Conservation (phyloP, 2,113 vertebrate genomes). For the Eulacestoma nigropectus region DNA sequence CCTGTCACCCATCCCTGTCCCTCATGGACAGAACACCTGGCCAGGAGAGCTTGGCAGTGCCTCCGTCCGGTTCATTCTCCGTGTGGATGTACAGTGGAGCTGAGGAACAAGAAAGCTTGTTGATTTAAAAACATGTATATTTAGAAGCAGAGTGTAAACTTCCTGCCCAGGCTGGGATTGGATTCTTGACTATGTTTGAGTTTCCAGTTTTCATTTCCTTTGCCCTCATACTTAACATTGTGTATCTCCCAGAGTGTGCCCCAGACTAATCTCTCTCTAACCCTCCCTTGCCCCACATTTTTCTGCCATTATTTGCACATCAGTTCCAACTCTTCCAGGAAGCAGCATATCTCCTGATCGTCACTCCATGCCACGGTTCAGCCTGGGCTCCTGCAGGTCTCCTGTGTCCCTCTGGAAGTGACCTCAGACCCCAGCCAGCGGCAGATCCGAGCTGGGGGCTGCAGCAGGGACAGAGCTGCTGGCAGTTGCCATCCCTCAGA, state of each 20-base stretch:
- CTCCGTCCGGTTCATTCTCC: neutral
- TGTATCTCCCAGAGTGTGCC: conserved; percentile 63
- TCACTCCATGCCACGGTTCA: neutral
- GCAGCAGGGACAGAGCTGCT: neutral
- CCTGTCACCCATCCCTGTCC: neutral
- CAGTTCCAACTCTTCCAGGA: conserved; percentile 26
- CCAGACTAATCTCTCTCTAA: conserved; percentile 57
- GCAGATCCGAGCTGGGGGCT: neutral
- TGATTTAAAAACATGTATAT: conserved; percentile 77
- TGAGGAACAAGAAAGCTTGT: conserved; percentile 70
- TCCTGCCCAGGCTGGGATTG: conserved; percentile 72
- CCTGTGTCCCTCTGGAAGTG: neutral
- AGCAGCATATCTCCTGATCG: neutral
- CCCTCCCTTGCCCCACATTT: conserved; percentile 45
- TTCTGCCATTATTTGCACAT: conserved; percentile 62
- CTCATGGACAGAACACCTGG: neutral
- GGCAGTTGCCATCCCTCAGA: neutral
- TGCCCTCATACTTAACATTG: conserved; percentile 67
- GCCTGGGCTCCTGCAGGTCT: neutral
- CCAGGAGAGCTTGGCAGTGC: conserved; percentile 41
- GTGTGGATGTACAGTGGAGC: neutral
- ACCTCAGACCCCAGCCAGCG: neutral
- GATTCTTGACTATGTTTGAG: conserved; percentile 72
- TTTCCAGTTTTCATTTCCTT: conserved; percentile 71
- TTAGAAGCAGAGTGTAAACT: conserved; percentile 78